Percentiles rank a stretch among this genome's conserved stretches.
These are phyloP conservation scores for Aradophagus sp. DNA, from an alignment of 1,140 invertebrate genomes.

Conservation along the genomic window DNA sequence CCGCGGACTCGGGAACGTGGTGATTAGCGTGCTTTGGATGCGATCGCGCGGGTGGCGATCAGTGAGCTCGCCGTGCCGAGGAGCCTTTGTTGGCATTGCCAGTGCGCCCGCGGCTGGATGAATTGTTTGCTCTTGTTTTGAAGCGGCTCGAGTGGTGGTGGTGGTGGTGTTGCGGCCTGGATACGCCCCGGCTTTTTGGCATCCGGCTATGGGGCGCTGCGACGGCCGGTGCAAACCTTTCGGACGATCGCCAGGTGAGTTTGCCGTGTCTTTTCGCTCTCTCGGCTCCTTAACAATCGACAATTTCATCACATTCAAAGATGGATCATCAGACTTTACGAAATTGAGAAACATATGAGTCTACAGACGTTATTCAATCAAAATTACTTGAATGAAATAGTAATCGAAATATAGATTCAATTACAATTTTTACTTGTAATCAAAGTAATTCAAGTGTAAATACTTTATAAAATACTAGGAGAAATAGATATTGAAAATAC, in stretches of 20 bases:
- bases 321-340: too few relatives aligned
- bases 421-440: too few relatives aligned
- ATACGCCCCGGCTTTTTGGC: not conserved
- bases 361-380: too few relatives aligned
- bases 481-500: too few relatives aligned
- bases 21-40: slow-evolving; percentile 38
- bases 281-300: not conserved
- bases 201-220: slow-evolving; percentile 15
- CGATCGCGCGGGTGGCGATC: slow-evolving; percentile 21
- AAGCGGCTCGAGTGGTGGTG: slow-evolving; percentile 16
- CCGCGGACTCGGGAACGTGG: slow-evolving; percentile 21
- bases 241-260: slow-evolving; percentile 26
- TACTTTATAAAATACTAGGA: not conserved
- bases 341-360: too few relatives aligned
- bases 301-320: not conserved
- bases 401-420: too few relatives aligned
- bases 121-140: slow-evolving; percentile 16
- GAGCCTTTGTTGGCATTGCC: slow-evolving; percentile 7
- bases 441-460: not conserved
- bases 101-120: slow-evolving; percentile 14
- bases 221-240: not conserved
- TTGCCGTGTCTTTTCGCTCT: not conserved
- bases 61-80: not conserved
- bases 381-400: too few relatives aligned
- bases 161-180: slow-evolving; percentile 8